Percentiles rank a stretch among this genome's conserved stretches.
These are phyloP conservation scores for Pogonomyrmex californicus DNA, from an alignment of 1,140 invertebrate species.

Conservation along the genomic window DNA sequence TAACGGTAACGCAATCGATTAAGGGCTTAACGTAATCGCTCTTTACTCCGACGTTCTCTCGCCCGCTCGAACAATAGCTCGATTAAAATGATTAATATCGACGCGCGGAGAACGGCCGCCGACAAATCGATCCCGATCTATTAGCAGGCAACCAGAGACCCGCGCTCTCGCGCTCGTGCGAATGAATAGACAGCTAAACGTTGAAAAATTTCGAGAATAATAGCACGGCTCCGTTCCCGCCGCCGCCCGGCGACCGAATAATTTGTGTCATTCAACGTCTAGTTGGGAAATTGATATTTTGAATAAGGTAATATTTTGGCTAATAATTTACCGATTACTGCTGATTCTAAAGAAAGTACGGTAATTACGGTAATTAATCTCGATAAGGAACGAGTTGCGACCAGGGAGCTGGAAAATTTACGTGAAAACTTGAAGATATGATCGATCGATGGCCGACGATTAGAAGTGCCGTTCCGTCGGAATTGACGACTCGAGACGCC, in stretches of 20 bases:
- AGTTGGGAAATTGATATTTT: constrained; percentile 20
- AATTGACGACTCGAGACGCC: constrained; percentile 60
- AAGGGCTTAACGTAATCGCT: constrained; percentile 65
- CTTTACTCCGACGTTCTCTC: constrained; percentile 57
- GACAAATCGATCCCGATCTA: constrained; percentile 62
- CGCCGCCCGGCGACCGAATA: not conserved
- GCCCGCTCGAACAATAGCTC: constrained; percentile 59
- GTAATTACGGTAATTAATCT: not conserved
- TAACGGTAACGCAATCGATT: constrained; percentile 62
- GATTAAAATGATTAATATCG: constrained; percentile 67
- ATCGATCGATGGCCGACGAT: constrained; percentile 8
- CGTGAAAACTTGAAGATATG: not conserved
- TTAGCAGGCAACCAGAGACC: constrained; percentile 30
- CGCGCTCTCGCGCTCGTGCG: not conserved
- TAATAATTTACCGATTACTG: constrained; percentile 5
- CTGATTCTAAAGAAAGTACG: not conserved
- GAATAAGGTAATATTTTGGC: constrained; percentile 5
- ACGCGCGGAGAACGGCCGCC: constrained; percentile 17
- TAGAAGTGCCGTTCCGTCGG: constrained; percentile 49
- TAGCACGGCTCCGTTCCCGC: not conserved
- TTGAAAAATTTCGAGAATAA: constrained; percentile 61
- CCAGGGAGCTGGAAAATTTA: not conserved
- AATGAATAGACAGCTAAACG: constrained; percentile 49
- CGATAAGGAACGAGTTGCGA: not conserved
- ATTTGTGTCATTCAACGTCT: constrained; percentile 28